These are phyloP conservation scores for Avahi laniger DNA, from an alignment of 2,797 vertebrate species.

Conservation along the genomic window DNA sequence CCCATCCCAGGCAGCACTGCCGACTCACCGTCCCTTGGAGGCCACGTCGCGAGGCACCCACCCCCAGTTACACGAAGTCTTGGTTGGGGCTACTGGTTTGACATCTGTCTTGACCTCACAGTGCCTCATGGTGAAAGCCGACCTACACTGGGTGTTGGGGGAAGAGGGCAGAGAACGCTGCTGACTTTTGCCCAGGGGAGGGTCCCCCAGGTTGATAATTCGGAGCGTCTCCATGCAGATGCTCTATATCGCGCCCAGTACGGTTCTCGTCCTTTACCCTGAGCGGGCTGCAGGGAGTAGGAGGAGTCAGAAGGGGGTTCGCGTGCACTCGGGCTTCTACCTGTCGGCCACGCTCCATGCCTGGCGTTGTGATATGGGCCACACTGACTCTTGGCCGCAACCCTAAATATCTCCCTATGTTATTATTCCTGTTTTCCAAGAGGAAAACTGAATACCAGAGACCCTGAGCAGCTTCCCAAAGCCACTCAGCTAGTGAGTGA, in stretches of 20 bases:
- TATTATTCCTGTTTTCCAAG: background rate
- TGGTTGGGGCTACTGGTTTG: background rate
- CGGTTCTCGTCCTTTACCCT: background rate
- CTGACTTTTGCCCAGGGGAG: background rate
- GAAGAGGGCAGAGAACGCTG: background rate
- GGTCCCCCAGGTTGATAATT: fast-evolving
- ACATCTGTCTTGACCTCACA: background rate
- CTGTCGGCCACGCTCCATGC: background rate
- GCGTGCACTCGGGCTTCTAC: background rate
- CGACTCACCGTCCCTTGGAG: background rate
- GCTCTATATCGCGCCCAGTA: fast-evolving
- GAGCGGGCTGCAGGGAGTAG: background rate
- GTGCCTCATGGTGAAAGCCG: background rate
- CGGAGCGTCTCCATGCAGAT: too few relatives aligned
- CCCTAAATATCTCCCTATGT: background rate
- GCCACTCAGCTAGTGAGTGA: background rate
- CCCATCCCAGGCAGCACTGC: background rate
- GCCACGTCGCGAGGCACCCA: background rate
- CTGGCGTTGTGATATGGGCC: fast-evolving
- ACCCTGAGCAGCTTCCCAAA: background rate
- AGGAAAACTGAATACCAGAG: background rate
- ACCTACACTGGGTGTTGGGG: background rate
- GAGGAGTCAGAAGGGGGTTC: too few relatives aligned
- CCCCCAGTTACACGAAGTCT: background rate
- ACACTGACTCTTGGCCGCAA: background rate